Conservation (phyloP, 2,113 vertebrate species). For the Balaeniceps rex region DNA sequence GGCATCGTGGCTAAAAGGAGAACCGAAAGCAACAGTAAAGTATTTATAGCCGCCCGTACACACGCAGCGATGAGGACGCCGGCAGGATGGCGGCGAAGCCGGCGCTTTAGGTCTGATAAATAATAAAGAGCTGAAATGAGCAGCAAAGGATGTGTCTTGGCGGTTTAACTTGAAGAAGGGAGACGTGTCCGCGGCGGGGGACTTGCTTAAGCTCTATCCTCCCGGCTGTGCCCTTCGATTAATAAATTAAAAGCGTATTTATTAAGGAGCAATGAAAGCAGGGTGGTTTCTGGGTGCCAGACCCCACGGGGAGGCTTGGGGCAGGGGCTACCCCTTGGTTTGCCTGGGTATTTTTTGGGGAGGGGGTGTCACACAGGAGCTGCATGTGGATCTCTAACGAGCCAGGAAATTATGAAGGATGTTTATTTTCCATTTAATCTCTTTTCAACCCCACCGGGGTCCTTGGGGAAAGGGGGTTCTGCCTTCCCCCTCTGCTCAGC, state of each 20-base stretch:
- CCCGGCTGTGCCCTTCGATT: accelerated
- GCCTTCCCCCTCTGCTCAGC: background rate
- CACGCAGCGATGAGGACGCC: accelerated
- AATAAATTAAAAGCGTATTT: background rate
- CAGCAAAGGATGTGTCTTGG: accelerated
- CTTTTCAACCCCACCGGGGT: accelerated
- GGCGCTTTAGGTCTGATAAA: background rate
- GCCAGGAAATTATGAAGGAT: background rate
- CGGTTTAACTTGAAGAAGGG: background rate
- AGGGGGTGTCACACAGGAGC: background rate
- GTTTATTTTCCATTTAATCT: background rate
- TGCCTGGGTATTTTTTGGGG: background rate
- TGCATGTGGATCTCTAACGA: background rate
- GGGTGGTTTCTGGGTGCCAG: background rate
- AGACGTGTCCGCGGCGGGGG: accelerated
- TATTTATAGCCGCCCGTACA: background rate
- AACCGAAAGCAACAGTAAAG: background rate
- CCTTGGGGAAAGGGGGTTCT: background rate
- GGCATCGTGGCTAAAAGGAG: background rate
- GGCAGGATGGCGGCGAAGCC: background rate
- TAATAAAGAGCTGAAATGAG: background rate
- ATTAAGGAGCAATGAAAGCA: background rate
- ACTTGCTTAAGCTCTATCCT: too few species aligned
- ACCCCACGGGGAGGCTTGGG: background rate
- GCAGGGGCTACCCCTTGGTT: background rate